Percentiles rank a stretch among this genome's conserved stretches.
These are phyloP conservation scores for Lytechinus pictus DNA, from an alignment of 35 echinoderm and acorn worm genomes.

Conservation along the genomic window DNA sequence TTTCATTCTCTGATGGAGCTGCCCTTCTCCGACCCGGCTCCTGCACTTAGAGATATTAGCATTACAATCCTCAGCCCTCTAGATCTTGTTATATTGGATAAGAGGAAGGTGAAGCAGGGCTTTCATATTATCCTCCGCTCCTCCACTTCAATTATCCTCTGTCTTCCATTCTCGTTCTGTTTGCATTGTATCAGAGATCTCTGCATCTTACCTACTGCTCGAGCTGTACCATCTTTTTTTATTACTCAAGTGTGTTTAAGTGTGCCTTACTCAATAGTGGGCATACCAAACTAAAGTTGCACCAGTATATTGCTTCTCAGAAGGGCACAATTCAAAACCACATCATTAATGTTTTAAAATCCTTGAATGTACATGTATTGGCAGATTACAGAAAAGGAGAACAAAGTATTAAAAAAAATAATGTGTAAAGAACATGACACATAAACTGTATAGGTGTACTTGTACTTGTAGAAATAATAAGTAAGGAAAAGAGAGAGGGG, in stretches of 20 bases:
- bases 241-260: no score
- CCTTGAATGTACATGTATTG: no score
- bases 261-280: no score
- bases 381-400: no score
- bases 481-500: background rate
- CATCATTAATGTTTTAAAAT: no score
- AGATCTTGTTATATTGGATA: background rate
- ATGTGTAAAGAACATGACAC: no score
- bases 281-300: no score
- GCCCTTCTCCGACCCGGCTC: background rate
- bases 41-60: background rate
- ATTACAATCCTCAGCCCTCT: background rate
- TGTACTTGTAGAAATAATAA: background rate
- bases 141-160: background rate
- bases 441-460: no score
- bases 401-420: no score
- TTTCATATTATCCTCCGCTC: background rate
- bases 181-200: background rate
- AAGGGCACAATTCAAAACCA: no score
- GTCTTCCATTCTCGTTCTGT: background rate
- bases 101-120: background rate
- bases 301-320: no score
- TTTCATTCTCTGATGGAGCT: background rate
- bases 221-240: background rate
- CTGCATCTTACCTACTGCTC: background rate